phyloP scores from a whole-genome alignment of 2,888 invertebrate genomes.

The Cerastis rubricosa region DNA sequence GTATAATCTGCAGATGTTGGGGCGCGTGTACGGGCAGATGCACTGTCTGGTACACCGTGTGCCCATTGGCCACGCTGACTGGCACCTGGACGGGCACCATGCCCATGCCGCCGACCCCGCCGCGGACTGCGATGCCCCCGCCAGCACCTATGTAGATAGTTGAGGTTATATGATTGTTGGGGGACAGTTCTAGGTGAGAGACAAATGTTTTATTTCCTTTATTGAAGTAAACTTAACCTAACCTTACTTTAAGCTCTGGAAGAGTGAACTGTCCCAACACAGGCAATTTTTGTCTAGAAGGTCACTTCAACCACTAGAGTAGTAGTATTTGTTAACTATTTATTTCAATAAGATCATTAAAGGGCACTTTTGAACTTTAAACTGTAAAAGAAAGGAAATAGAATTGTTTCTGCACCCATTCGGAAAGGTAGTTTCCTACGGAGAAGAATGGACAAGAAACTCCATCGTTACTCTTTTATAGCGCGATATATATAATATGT shows the following conservation, averaged over 20 bases:
- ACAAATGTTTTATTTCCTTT: background rate
- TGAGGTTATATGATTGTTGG: background rate
- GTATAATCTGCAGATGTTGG: conserved; percentile 94
- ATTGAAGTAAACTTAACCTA: too few relatives aligned
- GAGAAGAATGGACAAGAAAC: background rate
- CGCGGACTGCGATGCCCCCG: conserved; percentile 77
- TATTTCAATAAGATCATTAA: too few relatives aligned
- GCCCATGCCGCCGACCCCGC: conserved; percentile 83
- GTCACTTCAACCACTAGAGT: too few relatives aligned
- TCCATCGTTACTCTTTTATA: background rate
- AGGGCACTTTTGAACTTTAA: background rate
- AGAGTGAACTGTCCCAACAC: too few relatives aligned
- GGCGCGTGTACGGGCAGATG: conserved; percentile 97
- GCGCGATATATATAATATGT: background rate
- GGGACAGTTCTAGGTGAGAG: conserved; percentile 3
- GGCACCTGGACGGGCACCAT: conserved; percentile 98
- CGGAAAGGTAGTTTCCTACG: background rate
- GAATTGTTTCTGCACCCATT: background rate
- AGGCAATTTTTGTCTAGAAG: too few relatives aligned
- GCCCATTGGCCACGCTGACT: conserved; percentile 96
- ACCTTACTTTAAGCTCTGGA: too few relatives aligned
- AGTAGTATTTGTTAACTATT: too few relatives aligned
- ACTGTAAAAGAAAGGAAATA: background rate
- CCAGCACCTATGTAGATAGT: conserved; percentile 60
- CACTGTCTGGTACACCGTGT: conserved; percentile 98